Percentiles rank a stretch among this genome's conserved stretches.
phyloP scores from a whole-genome alignment of 2,113 vertebrate species.

The Tragulus kanchil region DNA sequence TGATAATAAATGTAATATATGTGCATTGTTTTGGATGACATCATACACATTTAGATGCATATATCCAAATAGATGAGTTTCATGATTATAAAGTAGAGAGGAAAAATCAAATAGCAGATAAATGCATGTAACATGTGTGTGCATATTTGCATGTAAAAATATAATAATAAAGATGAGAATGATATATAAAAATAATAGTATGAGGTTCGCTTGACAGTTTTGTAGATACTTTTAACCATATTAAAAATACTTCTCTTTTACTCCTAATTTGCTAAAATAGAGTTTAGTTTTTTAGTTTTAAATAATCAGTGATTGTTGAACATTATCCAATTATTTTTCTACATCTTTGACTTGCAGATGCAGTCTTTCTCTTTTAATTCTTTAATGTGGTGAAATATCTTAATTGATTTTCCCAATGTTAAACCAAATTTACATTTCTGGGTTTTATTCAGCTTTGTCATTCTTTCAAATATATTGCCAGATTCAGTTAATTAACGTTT shows the following conservation, averaged over 20 bases:
- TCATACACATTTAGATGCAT: too few species aligned
- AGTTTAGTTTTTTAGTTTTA: background rate
- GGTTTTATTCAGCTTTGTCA: constrained; percentile 9
- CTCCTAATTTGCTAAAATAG: background rate
- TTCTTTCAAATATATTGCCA: constrained; percentile 10
- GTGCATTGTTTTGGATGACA: too few species aligned
- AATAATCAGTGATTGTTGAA: background rate
- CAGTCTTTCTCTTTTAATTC: background rate
- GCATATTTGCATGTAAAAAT: too few species aligned
- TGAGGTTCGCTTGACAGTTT: background rate
- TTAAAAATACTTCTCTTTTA: background rate
- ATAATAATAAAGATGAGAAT: too few species aligned
- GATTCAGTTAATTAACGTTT: background rate
- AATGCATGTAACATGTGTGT: too few species aligned
- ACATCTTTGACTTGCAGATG: background rate
- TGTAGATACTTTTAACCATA: background rate
- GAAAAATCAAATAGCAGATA: too few species aligned
- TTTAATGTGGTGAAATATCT: constrained; percentile 24
- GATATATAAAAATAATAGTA: background rate
- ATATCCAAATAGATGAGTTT: too few species aligned
- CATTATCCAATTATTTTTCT: constrained; percentile 10
- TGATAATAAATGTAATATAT: too few species aligned
- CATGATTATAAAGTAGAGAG: too few species aligned
- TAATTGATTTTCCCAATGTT: constrained; percentile 27
- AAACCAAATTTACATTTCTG: constrained; percentile 38